These are phyloP conservation scores for Epinephelus cyanopodus DNA, from an alignment of 2,113 vertebrate species.

Conservation along the genomic window DNA sequence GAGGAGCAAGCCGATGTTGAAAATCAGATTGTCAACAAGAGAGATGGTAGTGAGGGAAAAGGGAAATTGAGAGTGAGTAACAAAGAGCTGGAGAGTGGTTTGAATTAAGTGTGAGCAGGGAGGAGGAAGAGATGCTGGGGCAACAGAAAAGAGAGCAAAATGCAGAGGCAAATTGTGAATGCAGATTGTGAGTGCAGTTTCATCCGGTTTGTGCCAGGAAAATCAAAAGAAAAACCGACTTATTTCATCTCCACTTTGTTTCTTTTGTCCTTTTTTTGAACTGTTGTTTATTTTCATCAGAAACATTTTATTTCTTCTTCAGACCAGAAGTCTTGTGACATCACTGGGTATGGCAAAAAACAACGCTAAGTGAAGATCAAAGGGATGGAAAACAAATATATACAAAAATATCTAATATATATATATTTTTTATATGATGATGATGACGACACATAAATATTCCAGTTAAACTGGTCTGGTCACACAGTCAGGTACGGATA, in stretches of 20 bases:
- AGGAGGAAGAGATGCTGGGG: slow-evolving; percentile 54
- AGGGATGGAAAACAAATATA: background rate
- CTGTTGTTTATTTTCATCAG: background rate
- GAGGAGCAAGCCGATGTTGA: slow-evolving; percentile 59
- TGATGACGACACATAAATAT: too few species aligned
- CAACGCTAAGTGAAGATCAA: slow-evolving; percentile 19
- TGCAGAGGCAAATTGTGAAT: slow-evolving; percentile 34
- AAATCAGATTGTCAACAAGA: slow-evolving; percentile 43
- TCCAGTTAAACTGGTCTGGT: background rate
- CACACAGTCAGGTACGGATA: slow-evolving; percentile 9
- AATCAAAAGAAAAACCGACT: slow-evolving; percentile 49
- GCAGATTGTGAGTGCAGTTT: slow-evolving; percentile 50
- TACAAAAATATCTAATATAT: background rate
- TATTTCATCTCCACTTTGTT: slow-evolving; percentile 72
- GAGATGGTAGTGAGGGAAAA: slow-evolving; percentile 48
- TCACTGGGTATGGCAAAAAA: background rate
- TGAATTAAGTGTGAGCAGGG: slow-evolving; percentile 51
- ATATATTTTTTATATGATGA: slow-evolving; percentile 1
- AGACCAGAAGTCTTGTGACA: slow-evolving; percentile 11
- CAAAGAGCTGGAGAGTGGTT: slow-evolving; percentile 35
- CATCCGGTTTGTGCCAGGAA: slow-evolving; percentile 49
- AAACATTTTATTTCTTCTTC: slow-evolving; percentile 20
- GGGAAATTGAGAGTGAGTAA: slow-evolving; percentile 39
- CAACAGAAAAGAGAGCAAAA: slow-evolving; percentile 38
- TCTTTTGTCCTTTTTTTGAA: slow-evolving; percentile 12